Percentiles rank a stretch among this genome's conserved stretches.
Conservation (phyloP, 2,797 vertebrate species). For the Telmatherina bonti region DNA sequence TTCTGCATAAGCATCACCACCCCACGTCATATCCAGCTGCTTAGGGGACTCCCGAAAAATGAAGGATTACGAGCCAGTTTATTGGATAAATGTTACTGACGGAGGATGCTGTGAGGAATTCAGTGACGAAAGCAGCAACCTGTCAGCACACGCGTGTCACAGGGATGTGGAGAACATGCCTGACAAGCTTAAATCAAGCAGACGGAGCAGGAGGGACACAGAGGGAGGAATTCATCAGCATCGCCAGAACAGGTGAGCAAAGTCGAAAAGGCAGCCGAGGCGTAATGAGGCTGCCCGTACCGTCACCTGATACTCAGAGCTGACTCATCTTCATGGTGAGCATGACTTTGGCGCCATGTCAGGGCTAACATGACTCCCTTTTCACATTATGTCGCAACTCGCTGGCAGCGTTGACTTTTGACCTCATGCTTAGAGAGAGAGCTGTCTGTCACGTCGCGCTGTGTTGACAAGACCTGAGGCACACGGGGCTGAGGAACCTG, state of each 20-base stretch:
- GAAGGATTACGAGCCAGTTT: neutral
- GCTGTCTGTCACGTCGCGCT: constrained; percentile 25
- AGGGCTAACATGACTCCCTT: constrained; percentile 30
- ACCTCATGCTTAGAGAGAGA: constrained; percentile 37
- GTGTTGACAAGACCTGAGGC: constrained; percentile 53
- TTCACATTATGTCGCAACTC: constrained; percentile 46
- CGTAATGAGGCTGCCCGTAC: constrained; percentile 11
- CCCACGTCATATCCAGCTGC: neutral
- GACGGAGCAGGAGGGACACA: neutral
- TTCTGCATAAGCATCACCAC: too few relatives aligned
- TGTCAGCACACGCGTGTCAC: neutral
- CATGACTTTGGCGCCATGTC: constrained; percentile 11
- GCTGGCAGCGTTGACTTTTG: constrained; percentile 44
- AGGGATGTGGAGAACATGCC: neutral
- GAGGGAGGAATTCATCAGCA: constrained; percentile 6
- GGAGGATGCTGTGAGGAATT: neutral
- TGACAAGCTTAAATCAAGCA: constrained; percentile 2
- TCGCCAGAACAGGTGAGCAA: constrained; percentile 24
- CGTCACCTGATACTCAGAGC: constrained; percentile 18
- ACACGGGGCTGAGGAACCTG: constrained; percentile 26
- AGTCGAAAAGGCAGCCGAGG: constrained; percentile 14
- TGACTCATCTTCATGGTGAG: constrained; percentile 26
- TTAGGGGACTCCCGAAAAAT: neutral
- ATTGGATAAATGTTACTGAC: neutral
- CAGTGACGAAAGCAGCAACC: neutral